Percentiles rank a stretch among this genome's conserved stretches.
phyloP scores from a whole-genome alignment of 2,113 vertebrate genomes.

The Seriola quinqueradiata region DNA sequence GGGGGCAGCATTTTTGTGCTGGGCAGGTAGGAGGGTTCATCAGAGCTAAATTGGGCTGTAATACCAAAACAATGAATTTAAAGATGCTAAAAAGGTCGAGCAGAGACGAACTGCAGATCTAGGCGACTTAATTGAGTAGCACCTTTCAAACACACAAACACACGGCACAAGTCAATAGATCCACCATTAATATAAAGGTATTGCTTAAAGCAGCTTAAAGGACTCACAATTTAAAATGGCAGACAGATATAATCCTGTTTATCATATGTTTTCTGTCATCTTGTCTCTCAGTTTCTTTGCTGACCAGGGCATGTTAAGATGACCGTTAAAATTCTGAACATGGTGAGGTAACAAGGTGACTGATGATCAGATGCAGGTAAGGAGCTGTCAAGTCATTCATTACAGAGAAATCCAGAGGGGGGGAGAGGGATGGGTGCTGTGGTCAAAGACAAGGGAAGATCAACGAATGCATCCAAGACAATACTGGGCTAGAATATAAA shows the following conservation, averaged over 20 bases:
- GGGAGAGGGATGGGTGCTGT: not conserved
- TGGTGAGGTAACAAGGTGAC: constrained; percentile 49
- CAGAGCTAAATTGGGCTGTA: too few relatives aligned
- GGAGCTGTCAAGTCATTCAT: not conserved
- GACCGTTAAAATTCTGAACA: constrained; percentile 41
- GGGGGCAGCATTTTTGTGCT: too few relatives aligned
- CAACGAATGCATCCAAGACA: not conserved
- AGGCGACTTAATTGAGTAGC: too few relatives aligned
- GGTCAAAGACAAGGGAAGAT: not conserved
- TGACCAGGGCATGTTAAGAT: not conserved
- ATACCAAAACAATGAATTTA: not conserved
- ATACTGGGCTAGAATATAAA: not conserved
- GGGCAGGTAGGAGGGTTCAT: too few relatives aligned
- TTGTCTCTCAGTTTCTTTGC: not conserved
- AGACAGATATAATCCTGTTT: not conserved
- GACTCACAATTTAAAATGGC: constrained; percentile 12
- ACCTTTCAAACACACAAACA: not conserved
- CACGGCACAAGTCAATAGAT: not conserved
- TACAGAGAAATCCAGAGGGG: not conserved
- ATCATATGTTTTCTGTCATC: too few relatives aligned
- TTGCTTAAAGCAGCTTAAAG: not conserved
- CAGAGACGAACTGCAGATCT: too few relatives aligned
- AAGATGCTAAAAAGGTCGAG: too few relatives aligned
- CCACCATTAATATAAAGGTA: not conserved
- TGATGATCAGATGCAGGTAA: constrained; percentile 17